Percentiles rank a stretch among this genome's conserved stretches.
Conservation (phyloP, 2,797 vertebrate species). For the Falco cherrug region DNA sequence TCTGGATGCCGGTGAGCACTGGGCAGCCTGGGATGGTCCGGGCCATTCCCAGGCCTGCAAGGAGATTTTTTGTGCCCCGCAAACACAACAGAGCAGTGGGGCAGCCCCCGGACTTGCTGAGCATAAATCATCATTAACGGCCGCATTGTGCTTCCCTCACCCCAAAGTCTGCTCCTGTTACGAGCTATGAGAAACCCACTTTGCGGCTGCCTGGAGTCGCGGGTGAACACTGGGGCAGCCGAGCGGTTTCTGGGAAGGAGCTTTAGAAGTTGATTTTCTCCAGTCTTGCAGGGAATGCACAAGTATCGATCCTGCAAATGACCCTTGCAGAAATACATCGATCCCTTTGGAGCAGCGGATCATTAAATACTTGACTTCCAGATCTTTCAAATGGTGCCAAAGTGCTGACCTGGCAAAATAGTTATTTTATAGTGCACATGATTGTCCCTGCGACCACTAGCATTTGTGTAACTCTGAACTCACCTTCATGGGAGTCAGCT, state of each 20-base stretch:
- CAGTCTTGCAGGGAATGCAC: conserved; percentile 55
- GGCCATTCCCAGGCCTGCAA: background rate
- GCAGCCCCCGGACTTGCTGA: background rate
- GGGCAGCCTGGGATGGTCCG: background rate
- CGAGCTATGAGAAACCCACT: background rate
- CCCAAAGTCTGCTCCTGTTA: conserved; percentile 6
- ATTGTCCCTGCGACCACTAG: background rate
- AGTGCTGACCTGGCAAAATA: conserved; percentile 60
- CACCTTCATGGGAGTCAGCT: background rate
- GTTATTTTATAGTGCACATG: background rate
- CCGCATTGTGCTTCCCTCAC: background rate
- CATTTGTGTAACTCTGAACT: background rate
- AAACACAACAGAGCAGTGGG: background rate
- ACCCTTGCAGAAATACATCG: conserved; percentile 64
- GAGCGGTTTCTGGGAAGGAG: conserved; percentile 55
- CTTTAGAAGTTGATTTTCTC: conserved; percentile 43
- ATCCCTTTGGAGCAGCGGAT: conserved; percentile 65
- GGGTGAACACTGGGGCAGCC: background rate
- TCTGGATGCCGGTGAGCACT: background rate
- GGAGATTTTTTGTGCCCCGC: background rate
- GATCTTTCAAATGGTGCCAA: conserved; percentile 59
- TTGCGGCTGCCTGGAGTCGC: background rate
- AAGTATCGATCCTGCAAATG: conserved; percentile 73
- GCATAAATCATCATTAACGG: background rate
- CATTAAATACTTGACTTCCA: conserved; percentile 65